Conservation (phyloP, 2,888 invertebrate species). For the Monopis laevigella region DNA sequence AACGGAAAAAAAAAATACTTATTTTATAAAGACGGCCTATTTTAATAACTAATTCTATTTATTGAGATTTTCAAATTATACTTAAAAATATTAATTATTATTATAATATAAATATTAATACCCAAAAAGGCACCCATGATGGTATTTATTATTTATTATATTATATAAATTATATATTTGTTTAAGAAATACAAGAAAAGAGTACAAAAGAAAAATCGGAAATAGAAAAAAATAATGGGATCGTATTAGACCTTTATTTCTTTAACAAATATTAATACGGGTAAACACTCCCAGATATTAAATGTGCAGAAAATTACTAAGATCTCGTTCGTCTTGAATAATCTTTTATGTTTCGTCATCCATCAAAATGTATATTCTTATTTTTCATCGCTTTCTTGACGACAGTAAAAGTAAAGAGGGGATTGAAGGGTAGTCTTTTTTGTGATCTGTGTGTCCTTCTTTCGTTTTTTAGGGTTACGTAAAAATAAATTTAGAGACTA, state of each 20-base stretch:
- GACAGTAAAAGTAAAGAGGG: constrained; percentile 4
- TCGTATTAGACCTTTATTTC: constrained; percentile 10
- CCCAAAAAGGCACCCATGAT: no score
- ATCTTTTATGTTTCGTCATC: constrained; percentile 13
- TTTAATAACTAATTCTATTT: no score
- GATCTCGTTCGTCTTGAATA: constrained; percentile 2
- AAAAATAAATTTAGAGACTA: not conserved
- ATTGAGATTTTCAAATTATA: no score
- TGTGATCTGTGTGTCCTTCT: constrained; percentile 2
- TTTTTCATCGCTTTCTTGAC: constrained; percentile 10
- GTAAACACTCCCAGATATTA: constrained; percentile 11
- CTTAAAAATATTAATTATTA: no score
- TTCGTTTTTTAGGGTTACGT: not conserved
- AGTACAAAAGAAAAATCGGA: constrained; percentile 1
- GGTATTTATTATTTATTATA: no score
- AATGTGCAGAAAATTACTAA: constrained; percentile 13
- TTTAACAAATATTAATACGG: constrained; percentile 11
- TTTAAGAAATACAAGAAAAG: no score
- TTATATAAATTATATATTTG: no score
- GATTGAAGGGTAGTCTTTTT: constrained; percentile 11
- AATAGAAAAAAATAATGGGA: constrained; percentile 3
- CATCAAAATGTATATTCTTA: constrained; percentile 11
- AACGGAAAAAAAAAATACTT: no score
- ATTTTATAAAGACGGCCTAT: no score
- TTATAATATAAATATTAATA: no score